A percentile compares a stretch with the other conserved stretches of the same genome.
phyloP scores from a whole-genome alignment of 2,888 invertebrate species.

The Anodontia alba region DNA sequence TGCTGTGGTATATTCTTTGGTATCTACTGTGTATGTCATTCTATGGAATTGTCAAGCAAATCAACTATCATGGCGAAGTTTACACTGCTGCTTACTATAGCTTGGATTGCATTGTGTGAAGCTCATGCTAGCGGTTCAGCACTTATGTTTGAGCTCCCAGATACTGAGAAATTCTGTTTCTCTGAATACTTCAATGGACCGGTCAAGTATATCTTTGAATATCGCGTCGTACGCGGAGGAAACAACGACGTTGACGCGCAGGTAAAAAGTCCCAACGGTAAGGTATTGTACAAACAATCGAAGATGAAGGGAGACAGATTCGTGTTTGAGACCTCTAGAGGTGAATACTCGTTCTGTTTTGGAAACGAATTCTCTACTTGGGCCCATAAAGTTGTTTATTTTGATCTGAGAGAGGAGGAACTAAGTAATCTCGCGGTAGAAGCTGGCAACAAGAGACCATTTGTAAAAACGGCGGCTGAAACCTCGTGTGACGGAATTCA shows the following conservation, averaged over 20 bases:
- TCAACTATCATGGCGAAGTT: neutral
- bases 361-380: slow-evolving; percentile 81
- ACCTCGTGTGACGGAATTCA: slow-evolving; percentile 75
- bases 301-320: slow-evolving; percentile 69
- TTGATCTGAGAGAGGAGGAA: slow-evolving; percentile 76
- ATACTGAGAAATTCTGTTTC: slow-evolving; percentile 77
- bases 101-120: neutral
- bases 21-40: too few relatives aligned
- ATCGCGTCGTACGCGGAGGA: slow-evolving; percentile 80
- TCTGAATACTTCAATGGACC: slow-evolving; percentile 75
- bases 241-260: slow-evolving; percentile 80
- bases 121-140: slow-evolving; percentile 51
- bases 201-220: slow-evolving; percentile 75
- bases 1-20: too few relatives aligned
- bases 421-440: slow-evolving; percentile 73
- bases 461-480: slow-evolving; percentile 68
- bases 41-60: too few relatives aligned
- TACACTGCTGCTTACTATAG: neutral
- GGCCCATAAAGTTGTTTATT: slow-evolving; percentile 79
- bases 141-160: slow-evolving; percentile 79
- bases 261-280: slow-evolving; percentile 80
- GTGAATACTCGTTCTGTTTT: slow-evolving; percentile 81
- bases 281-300: slow-evolving; percentile 74
- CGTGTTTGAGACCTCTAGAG: slow-evolving; percentile 77
- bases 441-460: slow-evolving; percentile 67